These are phyloP conservation scores for Ridgeia piscesae DNA, from an alignment of 1,140 invertebrate species.

Conservation along the genomic window DNA sequence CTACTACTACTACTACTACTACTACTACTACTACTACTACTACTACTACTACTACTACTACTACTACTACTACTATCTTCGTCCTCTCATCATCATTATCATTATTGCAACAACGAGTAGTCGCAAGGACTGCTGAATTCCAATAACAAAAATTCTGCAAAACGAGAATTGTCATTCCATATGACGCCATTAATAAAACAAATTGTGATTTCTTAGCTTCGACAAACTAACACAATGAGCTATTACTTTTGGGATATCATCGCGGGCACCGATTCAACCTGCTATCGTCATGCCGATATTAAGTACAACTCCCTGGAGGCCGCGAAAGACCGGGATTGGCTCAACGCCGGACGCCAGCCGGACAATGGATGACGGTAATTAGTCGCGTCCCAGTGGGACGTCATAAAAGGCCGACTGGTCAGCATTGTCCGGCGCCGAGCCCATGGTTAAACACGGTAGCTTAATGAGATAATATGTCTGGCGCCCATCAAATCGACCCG, in stretches of 20 bases:
- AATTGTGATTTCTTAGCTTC: background rate
- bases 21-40: too few species aligned
- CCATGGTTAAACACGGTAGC: background rate
- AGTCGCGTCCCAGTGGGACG: background rate
- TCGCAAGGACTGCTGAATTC: too few species aligned
- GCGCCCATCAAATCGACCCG: background rate
- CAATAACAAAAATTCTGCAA: background rate
- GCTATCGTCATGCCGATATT: background rate
- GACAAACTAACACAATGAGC: background rate
- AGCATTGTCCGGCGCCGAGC: background rate
- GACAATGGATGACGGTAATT: background rate
- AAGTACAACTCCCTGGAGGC: background rate
- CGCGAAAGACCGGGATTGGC: background rate
- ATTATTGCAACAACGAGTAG: too few species aligned
- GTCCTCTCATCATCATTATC: too few species aligned
- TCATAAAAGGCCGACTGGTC: background rate
- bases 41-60: too few species aligned
- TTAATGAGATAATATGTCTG: conserved; percentile 1
- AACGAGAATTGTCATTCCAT: background rate
- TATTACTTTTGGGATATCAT: background rate
- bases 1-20: too few species aligned
- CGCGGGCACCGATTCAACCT: background rate
- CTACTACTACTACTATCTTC: too few species aligned
- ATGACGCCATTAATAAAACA: background rate
- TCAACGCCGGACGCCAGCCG: background rate